Conservation (phyloP, 2,113 vertebrate species). For the Megaceryle maxima region DNA sequence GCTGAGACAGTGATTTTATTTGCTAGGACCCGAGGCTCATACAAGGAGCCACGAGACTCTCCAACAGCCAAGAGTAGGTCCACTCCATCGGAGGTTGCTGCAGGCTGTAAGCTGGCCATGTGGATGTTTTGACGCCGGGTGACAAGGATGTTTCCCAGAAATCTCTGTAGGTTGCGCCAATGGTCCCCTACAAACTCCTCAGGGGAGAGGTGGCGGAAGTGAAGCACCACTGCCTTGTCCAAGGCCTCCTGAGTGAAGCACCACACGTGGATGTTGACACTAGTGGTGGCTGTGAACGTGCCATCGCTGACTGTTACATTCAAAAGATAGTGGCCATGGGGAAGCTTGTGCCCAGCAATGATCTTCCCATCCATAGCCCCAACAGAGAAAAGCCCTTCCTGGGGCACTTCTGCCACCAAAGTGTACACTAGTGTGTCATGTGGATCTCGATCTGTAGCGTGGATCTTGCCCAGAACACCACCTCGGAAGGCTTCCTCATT, state of each 20-base stretch:
- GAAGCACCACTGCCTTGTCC: conserved; percentile 83
- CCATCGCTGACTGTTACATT: conserved; percentile 91
- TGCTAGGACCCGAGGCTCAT: conserved; percentile 69
- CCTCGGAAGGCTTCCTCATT: conserved; percentile 77
- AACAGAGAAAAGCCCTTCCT: conserved; percentile 78
- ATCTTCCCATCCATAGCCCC: conserved; percentile 85
- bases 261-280: conserved; percentile 85
- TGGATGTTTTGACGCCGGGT: conserved; percentile 82
- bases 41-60: conserved; percentile 40
- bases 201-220: conserved; percentile 79
- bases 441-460: conserved; percentile 90
- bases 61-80: conserved; percentile 84
- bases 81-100: conserved; percentile 65
- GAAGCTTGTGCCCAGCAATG: conserved; percentile 81
- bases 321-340: conserved; percentile 82
- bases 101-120: conserved; percentile 90
- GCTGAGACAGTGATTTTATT: conserved; percentile 73
- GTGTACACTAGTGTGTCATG: conserved; percentile 85
- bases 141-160: conserved; percentile 78
- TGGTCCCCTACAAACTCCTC: conserved; percentile 93
- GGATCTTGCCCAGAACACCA: conserved; percentile 88
- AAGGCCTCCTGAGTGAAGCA: conserved; percentile 75
- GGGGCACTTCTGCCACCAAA: conserved; percentile 70
- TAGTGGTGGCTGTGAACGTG: conserved; percentile 78
- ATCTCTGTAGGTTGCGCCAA: conserved; percentile 90